Evolutionary conservation across 2,797 vertebrate species (phyloP).

Genomic region (Rachycentron canadum): DNA sequence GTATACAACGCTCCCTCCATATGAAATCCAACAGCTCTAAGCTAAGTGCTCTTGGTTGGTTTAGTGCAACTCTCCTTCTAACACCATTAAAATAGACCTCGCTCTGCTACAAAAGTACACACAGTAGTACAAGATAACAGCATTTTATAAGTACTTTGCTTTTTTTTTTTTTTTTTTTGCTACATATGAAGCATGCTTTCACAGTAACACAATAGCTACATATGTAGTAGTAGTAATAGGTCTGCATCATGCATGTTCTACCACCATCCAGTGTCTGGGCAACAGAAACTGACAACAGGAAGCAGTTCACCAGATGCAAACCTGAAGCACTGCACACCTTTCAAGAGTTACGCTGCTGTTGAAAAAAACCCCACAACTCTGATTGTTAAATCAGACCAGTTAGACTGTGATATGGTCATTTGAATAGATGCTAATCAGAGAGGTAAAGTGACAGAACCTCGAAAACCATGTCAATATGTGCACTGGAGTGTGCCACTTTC

Average conservation of each 20-base stretch:
- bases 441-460: too few species aligned
- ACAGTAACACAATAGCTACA: slow-evolving; percentile 73
- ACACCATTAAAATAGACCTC: slow-evolving; percentile 58
- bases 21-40: slow-evolving; percentile 16
- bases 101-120: slow-evolving; percentile 75
- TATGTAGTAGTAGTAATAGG: slow-evolving; percentile 46
- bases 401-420: too few species aligned
- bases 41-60: slow-evolving; percentile 33
- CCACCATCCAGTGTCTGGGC: slow-evolving; percentile 7
- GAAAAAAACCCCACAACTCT: not conserved
- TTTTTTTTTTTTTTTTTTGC: slow-evolving; percentile 37
- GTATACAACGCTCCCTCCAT: not conserved
- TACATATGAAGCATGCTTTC: slow-evolving; percentile 77
- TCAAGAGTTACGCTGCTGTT: slow-evolving; percentile 32
- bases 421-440: too few species aligned
- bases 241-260: slow-evolving; percentile 63
- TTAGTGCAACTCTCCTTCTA: slow-evolving; percentile 67
- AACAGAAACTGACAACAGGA: slow-evolving; percentile 5
- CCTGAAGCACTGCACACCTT: not conserved
- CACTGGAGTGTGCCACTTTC: too few species aligned
- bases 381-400: not conserved
- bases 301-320: not conserved
- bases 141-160: slow-evolving; percentile 50
- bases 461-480: too few species aligned
- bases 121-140: slow-evolving; percentile 65